Percentiles rank a stretch among this genome's conserved stretches.
These are phyloP conservation scores for Girardinichthys multiradiatus DNA, from an alignment of 2,113 vertebrate species.

Conservation along the genomic window DNA sequence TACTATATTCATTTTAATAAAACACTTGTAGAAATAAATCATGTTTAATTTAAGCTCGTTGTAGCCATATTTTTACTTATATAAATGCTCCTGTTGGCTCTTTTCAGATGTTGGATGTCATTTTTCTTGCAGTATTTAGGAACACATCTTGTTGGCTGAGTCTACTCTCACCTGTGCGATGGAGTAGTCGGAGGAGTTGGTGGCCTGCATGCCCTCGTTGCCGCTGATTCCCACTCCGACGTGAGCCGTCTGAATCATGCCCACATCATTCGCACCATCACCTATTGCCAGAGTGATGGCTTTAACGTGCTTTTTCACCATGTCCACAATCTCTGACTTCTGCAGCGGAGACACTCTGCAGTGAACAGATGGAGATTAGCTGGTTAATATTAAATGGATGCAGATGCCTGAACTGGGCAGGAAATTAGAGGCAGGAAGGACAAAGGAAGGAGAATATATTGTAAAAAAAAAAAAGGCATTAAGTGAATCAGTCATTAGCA, in stretches of 20 bases:
- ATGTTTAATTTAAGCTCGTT: no score
- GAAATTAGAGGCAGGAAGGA: slow-evolving; percentile 11
- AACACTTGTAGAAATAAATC: no score
- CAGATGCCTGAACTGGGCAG: slow-evolving; percentile 1
- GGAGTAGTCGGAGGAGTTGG: slow-evolving; percentile 97
- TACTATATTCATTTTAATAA: no score
- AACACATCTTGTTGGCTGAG: no score
- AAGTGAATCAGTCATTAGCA: background rate
- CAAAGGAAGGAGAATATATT: slow-evolving; percentile 9
- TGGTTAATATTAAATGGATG: slow-evolving; percentile 7
- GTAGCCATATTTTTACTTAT: no score
- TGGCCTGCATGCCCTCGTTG: slow-evolving; percentile 98
- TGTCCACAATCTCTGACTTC: slow-evolving; percentile 98
- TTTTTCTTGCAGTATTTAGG: no score
- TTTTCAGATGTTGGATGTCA: no score
- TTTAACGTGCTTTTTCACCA: slow-evolving; percentile 97
- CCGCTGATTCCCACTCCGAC: slow-evolving; percentile 98
- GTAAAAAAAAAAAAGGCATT: background rate
- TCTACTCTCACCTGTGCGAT: slow-evolving; percentile 90
- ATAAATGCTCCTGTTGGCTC: no score
- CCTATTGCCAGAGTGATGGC: slow-evolving; percentile 98
- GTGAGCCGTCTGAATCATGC: slow-evolving; percentile 98
- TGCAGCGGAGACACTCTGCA: slow-evolving; percentile 96
- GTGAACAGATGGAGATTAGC: background rate
- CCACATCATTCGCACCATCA: slow-evolving; percentile 96